These are phyloP conservation scores for Embiotoca jacksoni DNA, from an alignment of 2,113 vertebrate genomes.

Conservation along the genomic window DNA sequence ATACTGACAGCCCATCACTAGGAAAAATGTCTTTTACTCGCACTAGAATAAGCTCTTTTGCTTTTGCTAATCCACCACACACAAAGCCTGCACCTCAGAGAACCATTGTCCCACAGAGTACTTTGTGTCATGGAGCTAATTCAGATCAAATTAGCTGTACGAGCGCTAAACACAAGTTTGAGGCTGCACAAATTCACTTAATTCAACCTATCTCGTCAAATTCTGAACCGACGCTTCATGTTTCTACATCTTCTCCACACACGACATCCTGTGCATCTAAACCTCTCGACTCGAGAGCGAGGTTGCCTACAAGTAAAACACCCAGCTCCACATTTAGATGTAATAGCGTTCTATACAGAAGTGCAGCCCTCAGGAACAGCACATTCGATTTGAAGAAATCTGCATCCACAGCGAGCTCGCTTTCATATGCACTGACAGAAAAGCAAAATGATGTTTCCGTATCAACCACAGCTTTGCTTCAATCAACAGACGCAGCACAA, in stretches of 20 bases:
- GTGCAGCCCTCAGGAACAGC: slow-evolving; percentile 39
- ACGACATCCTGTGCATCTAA: slow-evolving; percentile 16
- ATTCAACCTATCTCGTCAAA: slow-evolving; percentile 18
- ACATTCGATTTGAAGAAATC: slow-evolving; percentile 32
- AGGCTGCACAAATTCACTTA: background rate
- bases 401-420: background rate
- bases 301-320: slow-evolving; percentile 11
- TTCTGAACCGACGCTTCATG: slow-evolving; percentile 34
- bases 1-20: background rate
- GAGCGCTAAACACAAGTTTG: slow-evolving; percentile 7
- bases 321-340: slow-evolving; percentile 7
- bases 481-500: slow-evolving; percentile 31
- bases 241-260: slow-evolving; percentile 21
- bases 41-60: slow-evolving; percentile 8
- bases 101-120: background rate
- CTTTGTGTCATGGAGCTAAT: slow-evolving; percentile 16
- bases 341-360: slow-evolving; percentile 22
- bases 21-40: slow-evolving; percentile 16
- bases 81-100: background rate
- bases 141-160: slow-evolving; percentile 16
- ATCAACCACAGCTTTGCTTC: slow-evolving; percentile 42
- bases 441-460: slow-evolving; percentile 28
- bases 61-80: background rate
- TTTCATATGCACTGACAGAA: slow-evolving; percentile 14
- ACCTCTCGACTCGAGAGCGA: background rate